Evolutionary conservation across 2,113 vertebrate species (phyloP).

Genomic region (Chlamydotis undulata): DNA sequence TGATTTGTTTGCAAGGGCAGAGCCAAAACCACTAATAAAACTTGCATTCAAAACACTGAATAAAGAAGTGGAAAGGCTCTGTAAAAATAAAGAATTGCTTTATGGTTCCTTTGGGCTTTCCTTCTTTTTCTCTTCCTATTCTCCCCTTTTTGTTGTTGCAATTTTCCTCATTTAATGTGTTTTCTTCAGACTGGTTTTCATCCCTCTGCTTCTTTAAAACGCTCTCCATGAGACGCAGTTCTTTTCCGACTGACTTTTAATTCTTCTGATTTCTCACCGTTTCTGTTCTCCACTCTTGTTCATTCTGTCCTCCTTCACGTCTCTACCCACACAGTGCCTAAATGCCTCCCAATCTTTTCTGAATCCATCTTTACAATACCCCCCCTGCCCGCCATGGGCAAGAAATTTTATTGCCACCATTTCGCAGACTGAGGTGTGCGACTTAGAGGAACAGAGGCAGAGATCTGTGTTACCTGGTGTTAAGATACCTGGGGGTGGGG

Average conservation of each 20-base stretch:
- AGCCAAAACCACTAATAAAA: constrained; percentile 32
- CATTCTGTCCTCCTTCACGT: not conserved
- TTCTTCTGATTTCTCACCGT: not conserved
- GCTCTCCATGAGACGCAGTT: not conserved
- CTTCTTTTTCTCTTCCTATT: not conserved
- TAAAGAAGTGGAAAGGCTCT: constrained; percentile 11
- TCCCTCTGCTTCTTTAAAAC: not conserved
- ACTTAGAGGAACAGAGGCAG: not conserved
- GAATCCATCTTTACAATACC: not conserved
- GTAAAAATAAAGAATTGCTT: not conserved
- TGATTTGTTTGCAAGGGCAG: not conserved
- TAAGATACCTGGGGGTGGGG: not conserved
- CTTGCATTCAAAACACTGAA: not conserved
- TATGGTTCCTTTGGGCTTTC: not conserved
- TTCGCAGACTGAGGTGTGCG: not conserved
- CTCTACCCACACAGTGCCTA: not conserved
- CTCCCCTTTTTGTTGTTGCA: not conserved
- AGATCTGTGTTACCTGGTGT: not conserved
- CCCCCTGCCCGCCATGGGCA: no score
- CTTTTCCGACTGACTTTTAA: not conserved
- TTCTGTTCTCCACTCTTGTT: not conserved
- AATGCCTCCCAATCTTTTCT: not conserved
- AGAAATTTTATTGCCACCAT: not conserved
- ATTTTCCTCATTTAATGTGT: not conserved
- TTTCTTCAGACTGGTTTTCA: not conserved